Evolutionary conservation across 2,888 invertebrate species (phyloP), one percentile per base, ranked within the genome.

Genomic region (Strigamia crassipes): DNA sequence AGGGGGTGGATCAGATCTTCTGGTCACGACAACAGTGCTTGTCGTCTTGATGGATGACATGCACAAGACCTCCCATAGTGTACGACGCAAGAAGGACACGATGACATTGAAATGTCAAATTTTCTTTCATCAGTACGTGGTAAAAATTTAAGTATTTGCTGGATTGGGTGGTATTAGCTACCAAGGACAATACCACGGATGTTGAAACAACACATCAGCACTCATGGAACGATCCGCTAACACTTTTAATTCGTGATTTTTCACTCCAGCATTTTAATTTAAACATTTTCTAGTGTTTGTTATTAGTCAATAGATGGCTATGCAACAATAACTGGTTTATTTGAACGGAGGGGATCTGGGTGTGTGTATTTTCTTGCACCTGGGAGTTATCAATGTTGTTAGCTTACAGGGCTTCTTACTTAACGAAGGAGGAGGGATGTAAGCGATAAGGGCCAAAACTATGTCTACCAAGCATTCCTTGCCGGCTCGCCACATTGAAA

Each of bases 401-500:
- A 27, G 73, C 73, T 73, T 73, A 73, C 73, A 73, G 73, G 73
- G 73, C 73, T 73, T 73, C 73, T 31, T 73, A 73, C 73, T 73
- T 73, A 73, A 73, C 73, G 73, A 73, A 73, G 73, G 73, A 73
- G 73, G 73, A 73, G 73, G 73, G 73, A 15, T 73, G 73, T 73
- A 73, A 73, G 73, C 31, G 73, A 73, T 73, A 73, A 73, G 73
- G 73, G 73, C 73, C 73, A 31, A 73, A 73, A 73, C 73, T 27
- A n/a, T 73, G 73, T 73, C 73, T 73, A 73, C 73, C 27, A 27
- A 2, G 73, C 31, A 73, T 73, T 73, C 73, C 73, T 66, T 73
- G 73, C 73, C 73, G 73, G 31, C 73, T 73, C 73, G 73, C 73
- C 73, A 27, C 31, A 73, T 23, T 13, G 73, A 73, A 73, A 73